Evolutionary conservation across 2,888 invertebrate species (phyloP).

Genomic region (Spilosoma lubricipeda): DNA sequence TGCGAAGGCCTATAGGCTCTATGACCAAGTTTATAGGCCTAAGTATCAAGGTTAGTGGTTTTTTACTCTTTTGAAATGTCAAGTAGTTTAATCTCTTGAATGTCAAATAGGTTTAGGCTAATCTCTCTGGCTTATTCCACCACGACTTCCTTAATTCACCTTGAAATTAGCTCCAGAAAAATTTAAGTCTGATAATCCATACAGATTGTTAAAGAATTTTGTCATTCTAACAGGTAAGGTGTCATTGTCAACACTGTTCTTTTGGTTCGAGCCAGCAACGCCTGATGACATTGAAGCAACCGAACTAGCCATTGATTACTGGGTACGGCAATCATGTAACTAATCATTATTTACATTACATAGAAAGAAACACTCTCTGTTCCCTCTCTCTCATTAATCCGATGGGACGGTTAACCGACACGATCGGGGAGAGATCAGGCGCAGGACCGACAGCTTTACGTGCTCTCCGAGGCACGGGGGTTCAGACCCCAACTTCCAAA

Average conservation of each 20-base stretch:
- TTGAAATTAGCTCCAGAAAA: too few species aligned
- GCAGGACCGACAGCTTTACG: too few species aligned
- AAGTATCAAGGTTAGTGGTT: conserved; percentile 72
- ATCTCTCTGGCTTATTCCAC: too few species aligned
- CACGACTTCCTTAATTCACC: too few species aligned
- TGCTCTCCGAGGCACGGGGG: too few species aligned
- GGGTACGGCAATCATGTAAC: conserved; percentile 29
- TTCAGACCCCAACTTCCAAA: too few species aligned
- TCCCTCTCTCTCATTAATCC: too few species aligned
- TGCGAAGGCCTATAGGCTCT: conserved; percentile 85
- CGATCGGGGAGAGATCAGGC: too few species aligned
- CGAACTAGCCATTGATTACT: conserved; percentile 43
- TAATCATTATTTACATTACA: too few species aligned
- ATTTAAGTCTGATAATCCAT: not conserved
- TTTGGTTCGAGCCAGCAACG: conserved; percentile 48
- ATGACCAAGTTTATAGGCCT: conserved; percentile 80
- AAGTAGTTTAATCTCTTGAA: not conserved
- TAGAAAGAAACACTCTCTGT: too few species aligned
- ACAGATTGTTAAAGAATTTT: not conserved
- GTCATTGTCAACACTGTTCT: conserved; percentile 51
- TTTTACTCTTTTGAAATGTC: not conserved
- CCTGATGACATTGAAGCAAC: conserved; percentile 43
- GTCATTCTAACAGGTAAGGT: conserved; percentile 55
- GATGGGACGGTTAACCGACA: too few species aligned
- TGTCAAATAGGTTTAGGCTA: too few species aligned